These are phyloP conservation scores for Podarcis raffonei DNA, from an alignment of 2,113 vertebrate species.

Conservation along the genomic window DNA sequence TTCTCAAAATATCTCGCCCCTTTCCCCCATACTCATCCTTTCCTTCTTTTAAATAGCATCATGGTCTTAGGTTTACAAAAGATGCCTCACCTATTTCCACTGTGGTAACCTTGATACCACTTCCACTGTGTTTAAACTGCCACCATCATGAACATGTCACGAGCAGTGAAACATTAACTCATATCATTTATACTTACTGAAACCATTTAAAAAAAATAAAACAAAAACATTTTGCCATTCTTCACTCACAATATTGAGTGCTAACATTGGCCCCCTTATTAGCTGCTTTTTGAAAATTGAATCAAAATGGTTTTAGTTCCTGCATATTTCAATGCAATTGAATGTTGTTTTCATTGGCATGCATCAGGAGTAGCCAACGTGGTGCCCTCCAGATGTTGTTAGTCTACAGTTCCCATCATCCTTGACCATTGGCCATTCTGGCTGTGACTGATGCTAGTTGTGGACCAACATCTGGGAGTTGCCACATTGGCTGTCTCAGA, in stretches of 20 bases:
- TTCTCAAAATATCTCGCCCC: neutral
- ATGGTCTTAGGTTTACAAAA: neutral
- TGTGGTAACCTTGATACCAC: neutral
- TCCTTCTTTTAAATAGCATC: neutral
- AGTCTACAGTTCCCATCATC: neutral
- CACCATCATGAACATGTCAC: neutral
- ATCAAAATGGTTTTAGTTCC: neutral
- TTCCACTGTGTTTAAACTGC: neutral
- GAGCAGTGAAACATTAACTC: neutral
- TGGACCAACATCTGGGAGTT: neutral
- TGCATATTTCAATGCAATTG: neutral
- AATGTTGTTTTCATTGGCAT: neutral
- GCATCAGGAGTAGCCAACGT: neutral
- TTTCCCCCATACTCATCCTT: neutral
- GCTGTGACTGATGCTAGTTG: neutral
- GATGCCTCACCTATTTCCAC: slow-evolving; percentile 2
- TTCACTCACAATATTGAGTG: neutral
- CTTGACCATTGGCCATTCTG: neutral
- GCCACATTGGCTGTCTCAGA: neutral
- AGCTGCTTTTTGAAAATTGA: neutral
- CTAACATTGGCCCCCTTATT: neutral
- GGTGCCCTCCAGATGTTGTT: neutral
- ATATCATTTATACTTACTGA: neutral
- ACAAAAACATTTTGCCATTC: neutral
- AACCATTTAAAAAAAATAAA: neutral